A percentile compares a stretch with the other conserved stretches of the same genome.
phyloP scores from a whole-genome alignment of 2,797 vertebrate species.

The Anabacerthia variegaticeps region DNA sequence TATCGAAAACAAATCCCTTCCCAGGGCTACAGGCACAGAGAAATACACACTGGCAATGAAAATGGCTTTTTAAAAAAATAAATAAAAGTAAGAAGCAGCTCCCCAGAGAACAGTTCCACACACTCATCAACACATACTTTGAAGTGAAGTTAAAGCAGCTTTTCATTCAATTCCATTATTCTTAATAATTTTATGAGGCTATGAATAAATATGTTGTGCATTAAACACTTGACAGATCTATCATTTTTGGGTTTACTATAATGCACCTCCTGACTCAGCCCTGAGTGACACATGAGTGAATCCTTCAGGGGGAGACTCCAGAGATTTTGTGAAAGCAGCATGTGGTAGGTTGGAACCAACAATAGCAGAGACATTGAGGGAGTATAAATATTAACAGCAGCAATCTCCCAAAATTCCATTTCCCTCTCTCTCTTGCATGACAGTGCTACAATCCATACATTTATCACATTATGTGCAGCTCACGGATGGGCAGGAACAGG shows the following conservation, averaged over 20 bases:
- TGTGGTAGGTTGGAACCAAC: neutral
- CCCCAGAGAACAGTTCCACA: neutral
- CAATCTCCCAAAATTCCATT: neutral
- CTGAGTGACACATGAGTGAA: slow-evolving; percentile 6
- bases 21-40: neutral
- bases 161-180: neutral
- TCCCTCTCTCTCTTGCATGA: neutral
- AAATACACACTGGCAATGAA: neutral
- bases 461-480: neutral
- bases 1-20: neutral
- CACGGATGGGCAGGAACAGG: neutral
- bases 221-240: neutral
- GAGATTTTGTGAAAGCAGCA: neutral
- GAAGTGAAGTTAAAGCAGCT: neutral
- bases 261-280: neutral
- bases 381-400: neutral
- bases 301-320: neutral
- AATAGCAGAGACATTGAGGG: neutral
- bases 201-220: neutral
- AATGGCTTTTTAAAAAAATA: neutral
- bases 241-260: neutral
- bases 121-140: neutral
- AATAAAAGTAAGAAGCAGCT: neutral
- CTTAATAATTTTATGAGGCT: neutral
- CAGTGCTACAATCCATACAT: neutral